Conservation (phyloP, 2,797 vertebrate species). For the Leuciscus waleckii region DNA sequence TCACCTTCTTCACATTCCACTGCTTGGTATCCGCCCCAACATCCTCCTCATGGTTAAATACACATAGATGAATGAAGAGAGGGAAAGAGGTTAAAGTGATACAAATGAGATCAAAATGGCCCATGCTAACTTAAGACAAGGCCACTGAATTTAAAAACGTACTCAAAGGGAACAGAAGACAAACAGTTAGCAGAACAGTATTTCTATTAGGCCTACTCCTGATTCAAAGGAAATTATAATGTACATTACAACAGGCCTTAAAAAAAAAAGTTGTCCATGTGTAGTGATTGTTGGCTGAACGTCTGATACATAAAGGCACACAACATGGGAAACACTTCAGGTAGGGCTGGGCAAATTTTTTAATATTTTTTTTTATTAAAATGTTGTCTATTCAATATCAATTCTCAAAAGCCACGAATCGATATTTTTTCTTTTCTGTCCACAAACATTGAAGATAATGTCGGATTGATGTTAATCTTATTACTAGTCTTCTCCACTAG, state of each 20-base stretch:
- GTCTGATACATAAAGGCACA: background rate
- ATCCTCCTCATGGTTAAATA: constrained; percentile 11
- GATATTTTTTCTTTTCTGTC: too few relatives aligned
- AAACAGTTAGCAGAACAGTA: background rate
- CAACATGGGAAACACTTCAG: background rate
- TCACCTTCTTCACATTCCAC: constrained; percentile 16
- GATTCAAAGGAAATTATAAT: background rate
- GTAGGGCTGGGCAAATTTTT: too few relatives aligned
- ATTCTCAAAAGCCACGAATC: too few relatives aligned
- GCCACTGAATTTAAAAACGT: background rate
- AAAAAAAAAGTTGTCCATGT: background rate
- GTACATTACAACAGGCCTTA: background rate
- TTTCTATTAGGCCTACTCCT: background rate
- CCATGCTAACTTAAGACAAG: background rate
- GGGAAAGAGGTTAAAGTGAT: background rate
- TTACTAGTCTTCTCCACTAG: too few relatives aligned
- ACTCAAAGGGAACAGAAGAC: background rate
- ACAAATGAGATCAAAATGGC: constrained; percentile 2
- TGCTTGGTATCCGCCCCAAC: background rate
- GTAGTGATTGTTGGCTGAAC: background rate
- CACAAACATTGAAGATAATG: too few relatives aligned
- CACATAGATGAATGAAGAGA: background rate
- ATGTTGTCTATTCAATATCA: too few relatives aligned
- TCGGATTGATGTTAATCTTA: too few relatives aligned
- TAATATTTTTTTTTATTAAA: too few relatives aligned